Evolutionary conservation across 2,113 vertebrate species (phyloP).

Genomic region (Labeo rohita): DNA sequence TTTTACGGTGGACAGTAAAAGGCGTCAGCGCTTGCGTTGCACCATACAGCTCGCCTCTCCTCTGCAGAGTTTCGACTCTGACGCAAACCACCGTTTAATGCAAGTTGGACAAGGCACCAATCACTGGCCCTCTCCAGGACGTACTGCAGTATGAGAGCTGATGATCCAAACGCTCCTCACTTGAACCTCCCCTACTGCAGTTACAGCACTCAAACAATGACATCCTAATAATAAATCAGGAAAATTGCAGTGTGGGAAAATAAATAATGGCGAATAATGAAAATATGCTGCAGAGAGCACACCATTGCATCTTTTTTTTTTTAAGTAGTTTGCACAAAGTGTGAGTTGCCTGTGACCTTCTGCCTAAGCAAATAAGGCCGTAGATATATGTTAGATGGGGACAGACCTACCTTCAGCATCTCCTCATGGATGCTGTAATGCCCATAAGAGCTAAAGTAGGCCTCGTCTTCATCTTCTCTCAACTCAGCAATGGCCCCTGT

Average conservation of each 20-base stretch:
- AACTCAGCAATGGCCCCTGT: conserved; percentile 79
- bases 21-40: conserved; percentile 42
- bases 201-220: conserved; percentile 9
- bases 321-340: background rate
- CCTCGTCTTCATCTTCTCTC: conserved; percentile 88
- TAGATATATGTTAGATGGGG: background rate
- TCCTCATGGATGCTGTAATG: conserved; percentile 96
- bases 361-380: background rate
- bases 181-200: conserved; percentile 24
- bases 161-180: conserved; percentile 30
- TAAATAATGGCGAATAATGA: background rate
- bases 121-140: conserved; percentile 47
- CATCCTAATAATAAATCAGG: background rate
- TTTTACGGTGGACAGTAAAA: conserved; percentile 38
- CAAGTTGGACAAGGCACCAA: conserved; percentile 69
- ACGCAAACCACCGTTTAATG: conserved; percentile 66
- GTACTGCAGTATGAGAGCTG: conserved; percentile 49
- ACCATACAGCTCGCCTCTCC: conserved; percentile 46
- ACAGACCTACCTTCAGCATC: conserved; percentile 93
- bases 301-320: background rate
- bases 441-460: conserved; percentile 97
- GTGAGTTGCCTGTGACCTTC: conserved; percentile 5
- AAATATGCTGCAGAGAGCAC: background rate
- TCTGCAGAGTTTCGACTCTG: conserved; percentile 60
- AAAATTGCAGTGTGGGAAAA: background rate